Percentiles rank a stretch among this genome's conserved stretches.
These are phyloP conservation scores for Sebastolobus altivelis DNA, from an alignment of 2,797 vertebrate genomes.

Conservation along the genomic window DNA sequence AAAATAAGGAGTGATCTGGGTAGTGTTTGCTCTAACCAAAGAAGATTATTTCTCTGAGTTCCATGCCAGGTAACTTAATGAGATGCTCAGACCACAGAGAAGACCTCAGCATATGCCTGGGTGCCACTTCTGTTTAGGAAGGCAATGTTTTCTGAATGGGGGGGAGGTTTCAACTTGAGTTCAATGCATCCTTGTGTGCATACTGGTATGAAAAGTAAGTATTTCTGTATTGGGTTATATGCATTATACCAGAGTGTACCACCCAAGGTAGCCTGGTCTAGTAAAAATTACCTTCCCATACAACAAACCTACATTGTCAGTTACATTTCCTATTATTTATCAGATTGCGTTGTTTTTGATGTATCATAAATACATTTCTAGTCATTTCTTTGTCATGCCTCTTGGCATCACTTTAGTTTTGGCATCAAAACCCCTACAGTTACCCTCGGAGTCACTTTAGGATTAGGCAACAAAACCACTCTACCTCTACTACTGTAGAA, in stretches of 20 bases:
- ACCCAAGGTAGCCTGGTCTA: background rate
- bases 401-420: no score
- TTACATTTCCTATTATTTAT: background rate
- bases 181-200: background rate
- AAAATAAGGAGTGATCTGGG: slow-evolving; percentile 28
- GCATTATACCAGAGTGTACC: background rate
- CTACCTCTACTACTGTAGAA: no score
- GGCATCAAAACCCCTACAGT: no score
- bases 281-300: background rate
- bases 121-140: slow-evolving; percentile 70
- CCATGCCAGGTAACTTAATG: slow-evolving; percentile 67
- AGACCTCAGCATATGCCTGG: slow-evolving; percentile 44
- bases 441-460: no score
- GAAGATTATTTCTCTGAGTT: slow-evolving; percentile 51
- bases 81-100: slow-evolving; percentile 51
- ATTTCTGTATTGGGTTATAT: background rate
- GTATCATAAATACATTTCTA: no score
- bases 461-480: no score
- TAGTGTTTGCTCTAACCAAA: slow-evolving; percentile 33
- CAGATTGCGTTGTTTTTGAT: background rate
- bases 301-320: background rate
- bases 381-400: no score
- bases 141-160: slow-evolving; percentile 57
- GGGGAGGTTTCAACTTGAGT: slow-evolving; percentile 51
- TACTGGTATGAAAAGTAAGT: background rate